Evolutionary conservation across 1,140 invertebrate genomes (phyloP).

Genomic region (Drosophila micromelanica): DNA sequence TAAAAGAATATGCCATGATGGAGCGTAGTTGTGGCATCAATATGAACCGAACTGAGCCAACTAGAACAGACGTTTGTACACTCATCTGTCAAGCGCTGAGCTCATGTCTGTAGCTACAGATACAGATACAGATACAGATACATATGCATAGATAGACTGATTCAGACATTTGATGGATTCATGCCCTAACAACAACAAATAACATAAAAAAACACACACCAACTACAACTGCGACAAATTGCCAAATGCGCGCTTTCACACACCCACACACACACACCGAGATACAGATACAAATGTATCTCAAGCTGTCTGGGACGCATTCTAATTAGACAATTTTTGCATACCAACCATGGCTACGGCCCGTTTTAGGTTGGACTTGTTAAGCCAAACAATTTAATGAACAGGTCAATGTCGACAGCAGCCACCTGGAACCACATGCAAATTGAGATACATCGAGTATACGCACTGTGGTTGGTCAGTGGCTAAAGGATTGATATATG

Average conservation of each 20-base stretch:
- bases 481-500: too few relatives aligned
- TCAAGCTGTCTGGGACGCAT: conserved; percentile 30
- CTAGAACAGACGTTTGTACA: conserved; percentile 4
- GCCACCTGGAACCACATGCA: conserved; percentile 1
- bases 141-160: conserved; percentile 16
- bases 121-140: conserved; percentile 5
- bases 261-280: neutral
- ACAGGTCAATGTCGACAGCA: conserved; percentile 30
- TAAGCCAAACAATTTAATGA: conserved; percentile 14
- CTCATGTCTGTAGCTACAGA: conserved; percentile 12
- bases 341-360: neutral
- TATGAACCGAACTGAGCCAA: neutral
- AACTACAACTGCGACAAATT: conserved; percentile 38
- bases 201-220: neutral
- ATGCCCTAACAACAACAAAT: conserved; percentile 15
- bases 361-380: neutral
- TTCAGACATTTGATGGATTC: conserved; percentile 23
- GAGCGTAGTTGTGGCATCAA: conserved; percentile 25
- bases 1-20: conserved; percentile 39
- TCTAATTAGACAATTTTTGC: conserved; percentile 41
- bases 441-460: conserved; percentile 11
- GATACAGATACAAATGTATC: conserved; percentile 28
- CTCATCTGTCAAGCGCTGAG: conserved; percentile 33
- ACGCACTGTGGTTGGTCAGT: conserved; percentile 4
- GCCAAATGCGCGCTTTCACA: conserved; percentile 22